Conservation (phyloP, 1,140 invertebrate species). For the Scaptomyza graminum region DNA sequence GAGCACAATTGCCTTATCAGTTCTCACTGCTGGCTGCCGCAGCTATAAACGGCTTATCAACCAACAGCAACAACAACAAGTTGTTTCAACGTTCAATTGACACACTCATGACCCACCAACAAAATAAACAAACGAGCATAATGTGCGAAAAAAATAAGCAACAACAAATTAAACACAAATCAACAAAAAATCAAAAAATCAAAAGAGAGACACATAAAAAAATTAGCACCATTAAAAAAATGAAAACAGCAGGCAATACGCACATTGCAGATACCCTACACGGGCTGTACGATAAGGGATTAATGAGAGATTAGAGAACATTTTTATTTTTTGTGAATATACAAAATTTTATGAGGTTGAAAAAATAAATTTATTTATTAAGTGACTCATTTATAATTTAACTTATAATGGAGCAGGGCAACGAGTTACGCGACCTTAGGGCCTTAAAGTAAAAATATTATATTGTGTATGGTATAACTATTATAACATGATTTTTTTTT, state of each 20-base stretch:
- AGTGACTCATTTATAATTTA: too few species aligned
- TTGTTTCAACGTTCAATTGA: constrained; percentile 44
- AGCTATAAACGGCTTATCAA: constrained; percentile 68
- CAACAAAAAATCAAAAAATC: constrained; percentile 7
- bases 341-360: constrained; percentile 3
- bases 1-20: constrained; percentile 30
- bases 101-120: constrained; percentile 52
- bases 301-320: constrained; percentile 1
- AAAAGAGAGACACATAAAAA: constrained; percentile 22
- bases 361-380: too few species aligned
- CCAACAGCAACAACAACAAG: constrained; percentile 11
- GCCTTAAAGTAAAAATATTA: too few species aligned
- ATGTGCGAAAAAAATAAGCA: constrained; percentile 54
- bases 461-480: too few species aligned
- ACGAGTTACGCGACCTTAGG: too few species aligned
- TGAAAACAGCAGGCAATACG: background rate
- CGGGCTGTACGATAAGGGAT: background rate
- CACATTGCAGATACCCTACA: constrained; percentile 23
- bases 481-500: too few species aligned
- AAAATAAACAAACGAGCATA: constrained; percentile 34
- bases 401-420: too few species aligned
- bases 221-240: constrained; percentile 47
- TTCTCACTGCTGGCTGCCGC: constrained; percentile 5
- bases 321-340: constrained; percentile 1
- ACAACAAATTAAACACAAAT: constrained; percentile 6